Conservation (phyloP, 2,797 vertebrate species). For the Gymnothorax reevesii region DNA sequence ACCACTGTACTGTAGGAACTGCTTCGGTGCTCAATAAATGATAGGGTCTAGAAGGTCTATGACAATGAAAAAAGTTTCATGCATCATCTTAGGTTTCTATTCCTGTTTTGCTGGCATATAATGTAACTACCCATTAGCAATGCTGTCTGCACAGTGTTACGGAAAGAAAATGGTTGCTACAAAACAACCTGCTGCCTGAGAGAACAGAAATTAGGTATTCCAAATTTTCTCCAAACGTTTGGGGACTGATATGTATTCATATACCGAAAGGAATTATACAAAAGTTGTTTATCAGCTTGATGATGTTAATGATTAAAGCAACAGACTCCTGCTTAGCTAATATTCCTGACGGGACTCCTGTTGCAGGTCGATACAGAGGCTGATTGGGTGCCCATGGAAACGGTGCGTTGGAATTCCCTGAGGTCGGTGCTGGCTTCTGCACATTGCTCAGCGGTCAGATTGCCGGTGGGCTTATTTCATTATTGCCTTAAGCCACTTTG, state of each 20-base stretch:
- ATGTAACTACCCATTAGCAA: neutral
- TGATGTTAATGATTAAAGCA: conserved; percentile 45
- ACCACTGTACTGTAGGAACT: neutral
- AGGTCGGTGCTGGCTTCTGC: conserved; percentile 18
- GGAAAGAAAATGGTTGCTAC: conserved; percentile 12
- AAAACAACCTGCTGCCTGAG: neutral
- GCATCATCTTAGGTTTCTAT: neutral
- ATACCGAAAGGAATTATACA: neutral
- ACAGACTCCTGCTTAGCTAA: conserved; percentile 45
- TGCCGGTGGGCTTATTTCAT: conserved; percentile 50
- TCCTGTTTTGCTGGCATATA: neutral
- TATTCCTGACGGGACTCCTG: conserved; percentile 33
- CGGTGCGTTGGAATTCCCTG: conserved; percentile 35
- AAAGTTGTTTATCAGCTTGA: conserved; percentile 25
- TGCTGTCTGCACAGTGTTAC: neutral
- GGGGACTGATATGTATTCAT: neutral
- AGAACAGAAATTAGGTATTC: conserved; percentile 12
- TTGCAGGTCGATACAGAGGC: conserved; percentile 29
- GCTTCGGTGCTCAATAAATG: neutral
- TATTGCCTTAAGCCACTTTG: conserved; percentile 54
- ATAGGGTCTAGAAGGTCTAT: neutral
- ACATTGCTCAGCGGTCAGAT: conserved; percentile 33
- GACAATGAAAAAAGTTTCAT: neutral
- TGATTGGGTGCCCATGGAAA: conserved; percentile 47
- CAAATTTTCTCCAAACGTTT: neutral